These are phyloP conservation scores for Melanargia galathea DNA, from an alignment of 2,888 invertebrate species.

Conservation along the genomic window DNA sequence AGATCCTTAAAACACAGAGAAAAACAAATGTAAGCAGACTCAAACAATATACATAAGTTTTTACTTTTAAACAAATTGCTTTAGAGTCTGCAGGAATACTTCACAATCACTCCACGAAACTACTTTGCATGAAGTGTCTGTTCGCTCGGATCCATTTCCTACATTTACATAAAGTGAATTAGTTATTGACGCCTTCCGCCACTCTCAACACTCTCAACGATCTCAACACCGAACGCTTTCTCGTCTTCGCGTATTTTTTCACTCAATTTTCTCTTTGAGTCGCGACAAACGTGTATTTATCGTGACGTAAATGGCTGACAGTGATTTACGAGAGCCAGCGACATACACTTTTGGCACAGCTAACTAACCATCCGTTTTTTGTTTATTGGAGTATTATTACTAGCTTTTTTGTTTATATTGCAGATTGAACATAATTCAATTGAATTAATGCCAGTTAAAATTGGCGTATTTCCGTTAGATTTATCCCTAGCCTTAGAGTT, in stretches of 20 bases:
- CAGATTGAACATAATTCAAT: too few species aligned
- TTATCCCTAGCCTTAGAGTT: too few species aligned
- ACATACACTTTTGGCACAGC: background rate
- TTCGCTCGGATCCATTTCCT: background rate
- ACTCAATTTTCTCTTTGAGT: slow-evolving; percentile 31
- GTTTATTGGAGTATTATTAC: too few species aligned
- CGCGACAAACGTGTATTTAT: slow-evolving; percentile 41
- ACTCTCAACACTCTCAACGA: too few species aligned
- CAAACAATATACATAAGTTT: background rate
- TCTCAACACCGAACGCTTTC: background rate
- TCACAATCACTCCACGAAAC: background rate
- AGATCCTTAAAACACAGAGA: too few species aligned
- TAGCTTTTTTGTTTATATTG: too few species aligned
- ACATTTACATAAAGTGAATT: slow-evolving; percentile 12
- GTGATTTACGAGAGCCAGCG: slow-evolving; percentile 29
- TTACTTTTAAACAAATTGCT: background rate
- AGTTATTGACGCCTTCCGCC: slow-evolving; percentile 7
- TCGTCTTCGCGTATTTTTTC: slow-evolving; percentile 29
- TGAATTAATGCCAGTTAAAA: too few species aligned
- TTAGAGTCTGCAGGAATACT: background rate
- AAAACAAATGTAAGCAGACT: too few species aligned
- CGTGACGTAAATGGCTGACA: slow-evolving; percentile 36
- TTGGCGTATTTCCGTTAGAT: too few species aligned
- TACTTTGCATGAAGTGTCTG: background rate
- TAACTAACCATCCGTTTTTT: too few species aligned